Conservation (phyloP, 2,888 invertebrate genomes). For the Hirtodrosophila alboralis region DNA sequence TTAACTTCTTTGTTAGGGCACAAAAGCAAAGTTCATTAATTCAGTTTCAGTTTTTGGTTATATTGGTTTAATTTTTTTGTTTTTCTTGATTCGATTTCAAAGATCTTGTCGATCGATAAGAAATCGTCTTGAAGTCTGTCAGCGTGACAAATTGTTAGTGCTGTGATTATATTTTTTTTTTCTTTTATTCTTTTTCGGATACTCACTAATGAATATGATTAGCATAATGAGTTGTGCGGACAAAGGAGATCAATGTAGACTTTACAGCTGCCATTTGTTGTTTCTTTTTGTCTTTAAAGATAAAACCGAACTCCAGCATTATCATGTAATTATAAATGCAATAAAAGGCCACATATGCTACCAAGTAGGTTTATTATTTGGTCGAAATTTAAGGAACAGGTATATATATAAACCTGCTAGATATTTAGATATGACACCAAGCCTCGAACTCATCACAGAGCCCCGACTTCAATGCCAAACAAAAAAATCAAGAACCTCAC, state of each 20-base stretch:
- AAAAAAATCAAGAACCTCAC: slow-evolving; percentile 38
- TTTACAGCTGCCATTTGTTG: slow-evolving; percentile 42
- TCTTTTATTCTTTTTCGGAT: slow-evolving; percentile 26
- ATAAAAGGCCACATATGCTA: slow-evolving; percentile 72
- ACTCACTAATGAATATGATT: slow-evolving; percentile 71
- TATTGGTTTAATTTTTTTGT: slow-evolving; percentile 8
- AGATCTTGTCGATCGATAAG: slow-evolving; percentile 60
- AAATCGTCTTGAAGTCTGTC: slow-evolving; percentile 20
- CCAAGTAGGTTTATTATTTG: too few species aligned
- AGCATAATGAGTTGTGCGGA: slow-evolving; percentile 66
- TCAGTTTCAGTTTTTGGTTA: slow-evolving; percentile 27
- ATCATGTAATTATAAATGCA: slow-evolving; percentile 72
- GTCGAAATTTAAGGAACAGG: too few species aligned
- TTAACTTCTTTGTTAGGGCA: neutral
- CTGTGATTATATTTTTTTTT: slow-evolving; percentile 16
- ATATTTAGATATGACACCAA: slow-evolving; percentile 6
- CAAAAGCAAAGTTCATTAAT: slow-evolving; percentile 25
- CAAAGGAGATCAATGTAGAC: slow-evolving; percentile 24
- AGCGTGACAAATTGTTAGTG: slow-evolving; percentile 69
- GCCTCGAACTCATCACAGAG: slow-evolving; percentile 25
- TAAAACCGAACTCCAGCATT: slow-evolving; percentile 46
- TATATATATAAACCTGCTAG: slow-evolving; percentile 59
- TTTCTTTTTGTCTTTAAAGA: slow-evolving; percentile 34
- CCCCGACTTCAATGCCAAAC: neutral
- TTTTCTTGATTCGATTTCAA: slow-evolving; percentile 11